Evolutionary conservation across 2,113 vertebrate species (phyloP), one percentile per base, ranked within the genome.

Genomic region (Sinosuthora webbiana): DNA sequence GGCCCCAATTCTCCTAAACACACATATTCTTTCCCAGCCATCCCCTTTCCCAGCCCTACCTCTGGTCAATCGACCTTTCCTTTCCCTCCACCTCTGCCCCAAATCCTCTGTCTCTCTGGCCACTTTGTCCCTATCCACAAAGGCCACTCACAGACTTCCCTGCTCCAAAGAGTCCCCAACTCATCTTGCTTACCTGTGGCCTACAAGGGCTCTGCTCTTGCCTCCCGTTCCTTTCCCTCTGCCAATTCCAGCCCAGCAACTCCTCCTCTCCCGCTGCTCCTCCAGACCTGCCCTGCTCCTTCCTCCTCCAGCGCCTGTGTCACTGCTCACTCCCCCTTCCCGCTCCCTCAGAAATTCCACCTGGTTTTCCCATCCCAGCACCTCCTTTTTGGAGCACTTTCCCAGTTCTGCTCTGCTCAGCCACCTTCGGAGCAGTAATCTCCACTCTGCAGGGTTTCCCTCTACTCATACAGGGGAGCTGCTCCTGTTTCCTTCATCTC

Each of bases 171-270:
- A 39, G n/a, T 7, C 15, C 62, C 62, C 70, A 45, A 1, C 11
- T 37, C 3, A 2, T 14, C 49, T 30, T 2, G 1, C 68, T 37
- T 21, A 84, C 85, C 91, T 15, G 52, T 15, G 25, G 53, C 31
- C 17, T 3, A 10, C 0, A 5, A 0, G 0, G 35, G 65, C 77
- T 87, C 74, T 0, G 4, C 39, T 90, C 68, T n/a, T 25, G 71
- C n/a, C 89, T 82, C 57, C 7, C 4, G 19, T 33, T 62, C 73
- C 73, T 52, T 11, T 57, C 55, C 53, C n/a, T 77, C 84, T 71
- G 81, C 60, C 21, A 20, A 22, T 68, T 87, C 92, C 89, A 93
- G 93, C 27, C 63, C 69, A 62, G 73, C 56, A 30, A 27, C 89
- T 96, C 92, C 94, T 94, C 89, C 83, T 35, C 87, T n/a, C 52